phyloP scores from a whole-genome alignment of 1,140 invertebrate genomes.

The Drosophila funebris region DNA sequence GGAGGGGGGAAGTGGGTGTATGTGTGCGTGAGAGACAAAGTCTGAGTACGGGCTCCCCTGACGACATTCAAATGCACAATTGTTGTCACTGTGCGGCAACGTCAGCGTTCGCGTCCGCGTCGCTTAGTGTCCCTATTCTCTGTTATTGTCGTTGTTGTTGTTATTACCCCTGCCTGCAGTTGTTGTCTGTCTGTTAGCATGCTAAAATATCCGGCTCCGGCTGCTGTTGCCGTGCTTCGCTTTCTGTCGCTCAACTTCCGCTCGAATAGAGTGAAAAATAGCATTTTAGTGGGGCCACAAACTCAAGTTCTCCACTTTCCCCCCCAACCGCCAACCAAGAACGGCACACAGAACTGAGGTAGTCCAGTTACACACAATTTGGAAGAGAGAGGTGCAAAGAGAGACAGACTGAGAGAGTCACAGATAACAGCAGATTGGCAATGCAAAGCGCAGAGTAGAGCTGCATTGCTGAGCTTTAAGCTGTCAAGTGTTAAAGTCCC shows the following conservation, averaged over 20 bases:
- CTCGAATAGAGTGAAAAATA: conserved; percentile 80
- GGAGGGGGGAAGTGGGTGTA: background rate
- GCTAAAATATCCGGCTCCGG: conserved; percentile 72
- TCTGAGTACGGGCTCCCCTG: conserved; percentile 34
- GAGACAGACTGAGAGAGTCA: background rate
- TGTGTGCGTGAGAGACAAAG: no score
- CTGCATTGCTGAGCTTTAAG: conserved; percentile 33
- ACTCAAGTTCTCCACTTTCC: conserved; percentile 36
- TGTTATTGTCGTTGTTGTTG: conserved; percentile 23
- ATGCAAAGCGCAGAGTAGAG: conserved; percentile 28
- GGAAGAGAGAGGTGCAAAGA: background rate
- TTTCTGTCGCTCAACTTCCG: conserved; percentile 75
- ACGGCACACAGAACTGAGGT: background rate
- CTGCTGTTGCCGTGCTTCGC: conserved; percentile 35
- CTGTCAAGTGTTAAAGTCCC: conserved; percentile 51
- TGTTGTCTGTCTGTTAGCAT: conserved; percentile 61
- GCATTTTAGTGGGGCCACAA: conserved; percentile 67
- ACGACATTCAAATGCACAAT: conserved; percentile 79
- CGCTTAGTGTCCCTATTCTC: conserved; percentile 23
- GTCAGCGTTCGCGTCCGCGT: conserved; percentile 21
- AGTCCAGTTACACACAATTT: conserved; percentile 15
- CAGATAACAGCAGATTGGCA: conserved; percentile 56
- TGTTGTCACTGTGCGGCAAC: conserved; percentile 67
- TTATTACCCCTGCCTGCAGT: conserved; percentile 25
- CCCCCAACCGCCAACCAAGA: background rate